Conservation (phyloP, 2,888 invertebrate genomes). For the Tridacna crocea region DNA sequence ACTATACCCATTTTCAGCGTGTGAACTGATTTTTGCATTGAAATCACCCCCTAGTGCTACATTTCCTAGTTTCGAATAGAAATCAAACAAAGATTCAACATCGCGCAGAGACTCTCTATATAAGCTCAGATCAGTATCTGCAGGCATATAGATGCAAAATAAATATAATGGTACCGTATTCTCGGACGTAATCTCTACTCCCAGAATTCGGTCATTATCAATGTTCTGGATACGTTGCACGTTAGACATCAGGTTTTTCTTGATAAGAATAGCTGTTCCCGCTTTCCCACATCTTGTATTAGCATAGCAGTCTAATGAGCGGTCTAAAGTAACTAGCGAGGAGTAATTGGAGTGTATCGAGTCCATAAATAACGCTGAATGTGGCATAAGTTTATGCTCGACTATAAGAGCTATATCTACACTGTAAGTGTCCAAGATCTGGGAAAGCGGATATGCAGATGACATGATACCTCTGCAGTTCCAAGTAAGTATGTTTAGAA, state of each 20-base stretch:
- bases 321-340: background rate
- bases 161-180: background rate
- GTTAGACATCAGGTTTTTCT: background rate
- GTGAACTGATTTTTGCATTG: background rate
- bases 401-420: conserved; percentile 9
- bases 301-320: background rate
- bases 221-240: background rate
- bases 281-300: background rate
- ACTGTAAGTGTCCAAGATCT: background rate
- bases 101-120: background rate
- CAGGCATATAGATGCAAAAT: background rate
- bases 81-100: background rate
- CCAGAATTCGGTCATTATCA: background rate
- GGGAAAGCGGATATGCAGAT: conserved; percentile 6
- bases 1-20: background rate
- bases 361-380: background rate
- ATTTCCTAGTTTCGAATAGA: conserved; percentile 1
- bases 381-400: conserved; percentile 11
- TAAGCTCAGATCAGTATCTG: background rate
- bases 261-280: background rate
- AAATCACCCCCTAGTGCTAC: background rate
- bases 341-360: background rate
- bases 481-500: too few relatives aligned
- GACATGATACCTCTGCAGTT: conserved; percentile 19
- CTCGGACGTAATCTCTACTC: background rate